These are phyloP conservation scores for Andricus curvator DNA, from an alignment of 2,888 invertebrate genomes.

Conservation along the genomic window DNA sequence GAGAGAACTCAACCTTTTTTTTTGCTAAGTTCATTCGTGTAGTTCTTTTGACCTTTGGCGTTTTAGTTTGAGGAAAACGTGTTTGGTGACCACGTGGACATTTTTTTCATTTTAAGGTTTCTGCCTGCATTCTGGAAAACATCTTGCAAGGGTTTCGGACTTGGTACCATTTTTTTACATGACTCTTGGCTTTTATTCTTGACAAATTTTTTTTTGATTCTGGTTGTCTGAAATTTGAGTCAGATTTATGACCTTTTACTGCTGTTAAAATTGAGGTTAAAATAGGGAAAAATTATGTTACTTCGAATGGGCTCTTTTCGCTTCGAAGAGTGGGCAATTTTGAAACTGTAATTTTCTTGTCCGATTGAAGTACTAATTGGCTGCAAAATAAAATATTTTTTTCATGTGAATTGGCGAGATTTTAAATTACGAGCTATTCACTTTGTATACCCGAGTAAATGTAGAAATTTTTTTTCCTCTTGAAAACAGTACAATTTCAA, in stretches of 20 bases:
- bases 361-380: not conserved
- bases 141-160: not conserved
- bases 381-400: not conserved
- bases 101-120: not conserved
- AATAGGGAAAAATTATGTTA: not conserved
- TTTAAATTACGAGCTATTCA: no score
- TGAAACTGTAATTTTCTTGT: no score
- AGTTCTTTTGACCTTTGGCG: constrained; percentile 1
- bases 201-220: not conserved
- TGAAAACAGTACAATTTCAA: no score
- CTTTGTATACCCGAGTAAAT: no score
- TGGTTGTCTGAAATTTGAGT: constrained; percentile 4
- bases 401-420: no score
- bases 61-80: not conserved
- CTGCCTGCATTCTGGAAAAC: not conserved
- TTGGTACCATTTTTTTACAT: constrained; percentile 9
- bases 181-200: not conserved
- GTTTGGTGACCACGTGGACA: not conserved
- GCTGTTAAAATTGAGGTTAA: not conserved
- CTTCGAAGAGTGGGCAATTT: not conserved
- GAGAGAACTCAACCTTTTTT: constrained; percentile 18
- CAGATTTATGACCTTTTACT: constrained; percentile 24
- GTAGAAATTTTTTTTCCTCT: no score
- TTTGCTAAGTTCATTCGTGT: not conserved
- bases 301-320: not conserved